Percentiles rank a stretch among this genome's conserved stretches.
Evolutionary conservation across 2,113 vertebrate genomes (phyloP).

Genomic region (Crotalus tigris): DNA sequence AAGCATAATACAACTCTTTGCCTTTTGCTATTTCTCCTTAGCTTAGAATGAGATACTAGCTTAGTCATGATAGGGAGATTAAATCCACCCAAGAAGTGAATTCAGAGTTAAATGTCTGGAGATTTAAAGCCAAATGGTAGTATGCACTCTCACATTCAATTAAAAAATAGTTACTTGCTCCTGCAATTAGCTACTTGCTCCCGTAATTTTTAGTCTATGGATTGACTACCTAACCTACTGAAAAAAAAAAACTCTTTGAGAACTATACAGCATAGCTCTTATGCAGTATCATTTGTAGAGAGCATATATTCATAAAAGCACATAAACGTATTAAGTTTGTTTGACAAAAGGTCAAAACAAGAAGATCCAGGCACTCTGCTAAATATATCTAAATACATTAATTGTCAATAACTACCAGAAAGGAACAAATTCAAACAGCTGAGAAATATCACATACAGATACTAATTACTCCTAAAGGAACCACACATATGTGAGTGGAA

Average conservation of each 20-base stretch:
- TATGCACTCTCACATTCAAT: not conserved
- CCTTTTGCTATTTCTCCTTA: not conserved
- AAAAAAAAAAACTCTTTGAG: not conserved
- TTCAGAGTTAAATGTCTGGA: not conserved
- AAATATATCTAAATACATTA: not conserved
- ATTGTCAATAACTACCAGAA: not conserved
- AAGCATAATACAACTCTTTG: not conserved
- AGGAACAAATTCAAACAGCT: not conserved
- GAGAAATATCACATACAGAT: not conserved
- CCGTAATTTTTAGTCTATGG: not conserved
- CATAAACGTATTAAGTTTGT: not conserved
- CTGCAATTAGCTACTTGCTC: not conserved
- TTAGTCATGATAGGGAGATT: not conserved
- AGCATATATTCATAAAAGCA: not conserved
- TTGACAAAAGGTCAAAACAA: not conserved
- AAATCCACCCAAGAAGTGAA: not conserved
- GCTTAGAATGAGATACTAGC: not conserved
- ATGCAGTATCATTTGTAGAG: not conserved
- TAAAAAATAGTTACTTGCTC: not conserved
- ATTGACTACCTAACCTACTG: not conserved
- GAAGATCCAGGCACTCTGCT: not conserved
- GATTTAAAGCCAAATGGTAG: not conserved
- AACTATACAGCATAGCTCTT: not conserved
- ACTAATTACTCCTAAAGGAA: not conserved
- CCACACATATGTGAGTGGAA: not conserved